Percentiles rank a stretch among this genome's conserved stretches.
Conservation (phyloP, 2,797 vertebrate species). For the Parambassis ranga region DNA sequence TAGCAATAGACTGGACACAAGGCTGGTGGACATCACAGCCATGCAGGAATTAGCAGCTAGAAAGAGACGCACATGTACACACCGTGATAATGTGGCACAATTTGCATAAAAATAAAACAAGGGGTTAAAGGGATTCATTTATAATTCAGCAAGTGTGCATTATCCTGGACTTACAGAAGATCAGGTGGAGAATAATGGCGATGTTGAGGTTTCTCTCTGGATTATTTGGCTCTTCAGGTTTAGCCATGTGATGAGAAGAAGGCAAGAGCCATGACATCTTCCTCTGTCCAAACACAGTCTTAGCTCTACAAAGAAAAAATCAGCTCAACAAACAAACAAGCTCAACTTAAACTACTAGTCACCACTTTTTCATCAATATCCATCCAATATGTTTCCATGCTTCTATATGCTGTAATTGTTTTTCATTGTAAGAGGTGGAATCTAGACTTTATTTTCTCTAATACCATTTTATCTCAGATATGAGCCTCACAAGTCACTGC, state of each 20-base stretch:
- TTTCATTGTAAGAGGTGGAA: neutral
- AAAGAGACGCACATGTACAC: slow-evolving; percentile 3
- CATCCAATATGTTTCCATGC: no score
- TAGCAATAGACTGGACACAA: slow-evolving; percentile 85
- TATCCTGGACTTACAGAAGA: slow-evolving; percentile 70
- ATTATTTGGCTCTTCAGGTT: slow-evolving; percentile 34
- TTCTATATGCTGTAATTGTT: no score
- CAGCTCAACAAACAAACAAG: neutral
- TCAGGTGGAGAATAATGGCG: slow-evolving; percentile 80
- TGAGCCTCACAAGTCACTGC: neutral
- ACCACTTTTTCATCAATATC: no score
- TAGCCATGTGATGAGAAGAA: slow-evolving; percentile 23
- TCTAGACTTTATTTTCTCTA: neutral
- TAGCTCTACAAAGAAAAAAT: slow-evolving; percentile 40
- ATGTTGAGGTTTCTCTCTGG: slow-evolving; percentile 75
- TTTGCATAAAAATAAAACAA: slow-evolving; percentile 25
- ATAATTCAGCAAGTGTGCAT: slow-evolving; percentile 12
- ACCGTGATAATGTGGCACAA: neutral
- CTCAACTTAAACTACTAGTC: no score
- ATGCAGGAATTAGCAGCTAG: slow-evolving; percentile 81
- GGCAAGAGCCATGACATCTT: slow-evolving; percentile 66
- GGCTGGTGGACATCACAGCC: slow-evolving; percentile 83
- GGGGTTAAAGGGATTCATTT: slow-evolving; percentile 6
- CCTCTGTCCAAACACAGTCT: slow-evolving; percentile 59
- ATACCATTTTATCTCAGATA: neutral